Evolutionary conservation across 1,140 invertebrate genomes (phyloP), one percentile per base, ranked within the genome.

Genomic region (Hycleus phaleratus): DNA sequence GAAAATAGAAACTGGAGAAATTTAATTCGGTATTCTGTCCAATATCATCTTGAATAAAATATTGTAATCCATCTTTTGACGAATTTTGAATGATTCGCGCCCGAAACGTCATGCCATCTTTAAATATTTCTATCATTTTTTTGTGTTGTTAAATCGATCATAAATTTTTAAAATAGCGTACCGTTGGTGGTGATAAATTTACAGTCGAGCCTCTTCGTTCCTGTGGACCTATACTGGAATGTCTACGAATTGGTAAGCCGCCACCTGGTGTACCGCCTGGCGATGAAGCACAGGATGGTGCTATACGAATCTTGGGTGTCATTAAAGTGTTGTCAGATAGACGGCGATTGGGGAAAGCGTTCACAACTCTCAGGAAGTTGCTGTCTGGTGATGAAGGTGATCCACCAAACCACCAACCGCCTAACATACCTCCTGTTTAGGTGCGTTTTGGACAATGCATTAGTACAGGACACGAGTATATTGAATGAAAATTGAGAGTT

Each of bases 291-390:
- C 88, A 91, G n/a, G 87, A 91, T 39, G 87, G 88, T 2, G 87
- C 87, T 39, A 92, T 84, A 9, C 85, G 81, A 61, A 91, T 93
- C 77, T 90, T 93, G 8, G 91, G 89, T 25, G 91, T 89, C 83
- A 92, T 92, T 64, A 95, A 76, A 24, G 90, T 92, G 74, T 94
- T 95, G 75, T 95, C 92, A 3, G 91, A 94, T 24, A 94, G 80
- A 38, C 92, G 85, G 46, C 91, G 84, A 70, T 85, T 91, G 12
- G 89, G 85, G 70, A 90, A 89, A 3, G 84, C 82, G 67, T 85
- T 90, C 40, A 83, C 82, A 2, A 95, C 91, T 43, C 88, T 82
- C 67, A 95, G 77, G 75, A 92, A 90, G 75, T 93, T 93, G 69
- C 85, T 88, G 69, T 93, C 91, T 18, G 88, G 87, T 26, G 86